Base-by-base conservation (phyloP, 2,888 invertebrate species). In the Mongoloraphidia duomilia region DNA sequence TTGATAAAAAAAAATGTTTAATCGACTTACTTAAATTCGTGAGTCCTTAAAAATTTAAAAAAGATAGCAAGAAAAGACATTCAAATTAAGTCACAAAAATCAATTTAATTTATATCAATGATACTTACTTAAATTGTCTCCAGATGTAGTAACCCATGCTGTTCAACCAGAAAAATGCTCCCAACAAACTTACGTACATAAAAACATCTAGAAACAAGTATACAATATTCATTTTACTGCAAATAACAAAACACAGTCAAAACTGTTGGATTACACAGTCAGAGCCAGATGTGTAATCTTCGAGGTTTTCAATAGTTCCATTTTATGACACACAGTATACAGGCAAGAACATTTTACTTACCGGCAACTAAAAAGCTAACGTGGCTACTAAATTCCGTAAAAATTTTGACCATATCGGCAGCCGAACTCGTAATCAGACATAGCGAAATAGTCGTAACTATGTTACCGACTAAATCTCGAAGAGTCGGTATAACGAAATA, bases 121-220 rank as follows among this genome's bases (percentile, higher is more conserved):
- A 48, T 42, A 59, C 72, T 70, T 69, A 82, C 82, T 77, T 82
- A 62, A 90, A 89, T 1, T 87, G 89, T 63, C 82, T 86, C 89
- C 89, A 90, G 53, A 89, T 83, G 63, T 89, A 89, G 63, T 85
- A 90, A 45, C 88, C 89, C 53, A 87, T 75, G 61, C 86, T 85
- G 57, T 85, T 89, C 3, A 90, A 68, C 90, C 90, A 90, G 61
- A 89, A 87, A 66, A 88, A 89, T 46, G 87, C 84, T 35, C 82
- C 86, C 55, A 88, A 63, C 47, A 88, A 68, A 59, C 85, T 84
- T 47, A 85, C 72, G 59, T 86, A 87, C 55, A 84, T 73, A 56
- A 87, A 74, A 8, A 82, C 77, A 71, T 89, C 89, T 85, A 72
- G 53, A 78, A 77, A 47, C 57, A 52, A 54, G 43, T 46, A 51